phyloP scores from a whole-genome alignment of 1,140 invertebrate species.

The Drosophila nikananu region DNA sequence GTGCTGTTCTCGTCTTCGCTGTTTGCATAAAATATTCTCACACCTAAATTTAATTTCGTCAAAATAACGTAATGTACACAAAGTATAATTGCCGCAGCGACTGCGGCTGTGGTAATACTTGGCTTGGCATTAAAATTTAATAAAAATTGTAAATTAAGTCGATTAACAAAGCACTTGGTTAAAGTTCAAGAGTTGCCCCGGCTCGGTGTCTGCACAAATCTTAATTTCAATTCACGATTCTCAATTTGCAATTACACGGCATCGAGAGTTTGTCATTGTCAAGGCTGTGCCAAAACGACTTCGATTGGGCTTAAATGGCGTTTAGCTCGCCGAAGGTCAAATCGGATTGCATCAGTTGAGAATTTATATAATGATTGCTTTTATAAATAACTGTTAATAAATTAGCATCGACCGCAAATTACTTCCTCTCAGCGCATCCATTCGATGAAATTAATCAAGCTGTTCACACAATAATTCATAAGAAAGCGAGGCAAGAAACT shows the following conservation, averaged over 20 bases:
- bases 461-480: constrained; percentile 49
- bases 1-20: constrained; percentile 44
- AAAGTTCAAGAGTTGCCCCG: constrained; percentile 64
- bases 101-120: constrained; percentile 4
- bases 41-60: constrained; percentile 73
- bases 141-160: constrained; percentile 53
- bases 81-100: constrained; percentile 46
- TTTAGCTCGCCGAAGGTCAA: constrained; percentile 35
- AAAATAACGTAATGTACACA: constrained; percentile 50
- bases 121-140: constrained; percentile 60
- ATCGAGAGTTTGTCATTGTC: constrained; percentile 67
- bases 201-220: constrained; percentile 32
- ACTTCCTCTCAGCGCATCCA: constrained; percentile 23
- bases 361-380: constrained; percentile 21
- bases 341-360: constrained; percentile 13
- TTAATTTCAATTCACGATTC: constrained; percentile 71
- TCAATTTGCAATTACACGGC: constrained; percentile 73
- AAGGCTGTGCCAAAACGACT: constrained; percentile 58
- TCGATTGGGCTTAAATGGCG: constrained; percentile 36
- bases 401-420: constrained; percentile 24
- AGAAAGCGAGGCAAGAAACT: constrained; percentile 51
- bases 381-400: constrained; percentile 27
- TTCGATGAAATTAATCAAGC: constrained; percentile 44
- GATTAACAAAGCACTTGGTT: constrained; percentile 55
- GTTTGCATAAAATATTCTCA: constrained; percentile 67